A percentile compares a stretch with the other conserved stretches of the same genome.
These are phyloP conservation scores for Pseudobourletiella spinata DNA, from an alignment of 1,140 invertebrate species.

Conservation along the genomic window DNA sequence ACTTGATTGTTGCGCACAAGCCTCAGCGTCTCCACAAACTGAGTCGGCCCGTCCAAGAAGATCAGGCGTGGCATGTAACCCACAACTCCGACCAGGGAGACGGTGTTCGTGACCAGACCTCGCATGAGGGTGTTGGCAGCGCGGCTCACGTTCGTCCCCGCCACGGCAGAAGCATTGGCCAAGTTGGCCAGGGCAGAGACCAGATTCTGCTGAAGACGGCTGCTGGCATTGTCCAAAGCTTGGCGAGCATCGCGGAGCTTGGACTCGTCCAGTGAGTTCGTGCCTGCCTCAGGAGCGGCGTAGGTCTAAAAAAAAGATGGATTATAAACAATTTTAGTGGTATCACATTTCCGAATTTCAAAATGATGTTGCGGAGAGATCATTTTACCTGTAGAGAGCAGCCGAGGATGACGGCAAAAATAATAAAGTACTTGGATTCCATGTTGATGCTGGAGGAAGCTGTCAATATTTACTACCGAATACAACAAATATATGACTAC, in stretches of 20 bases:
- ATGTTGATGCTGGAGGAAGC: conserved; percentile 2
- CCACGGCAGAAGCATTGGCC: conserved; percentile 31
- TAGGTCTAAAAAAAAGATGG: conserved; percentile 2
- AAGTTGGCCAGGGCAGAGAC: conserved; percentile 20
- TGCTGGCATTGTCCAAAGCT: conserved; percentile 26
- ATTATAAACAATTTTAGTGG: not conserved
- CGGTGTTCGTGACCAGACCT: conserved; percentile 32
- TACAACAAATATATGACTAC: too few species aligned
- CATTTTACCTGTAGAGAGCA: conserved; percentile 24
- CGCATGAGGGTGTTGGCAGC: conserved; percentile 31
- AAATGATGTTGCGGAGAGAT: not conserved
- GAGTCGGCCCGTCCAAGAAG: conserved; percentile 35
- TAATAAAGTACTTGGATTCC: conserved; percentile 23
- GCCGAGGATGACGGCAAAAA: conserved; percentile 25
- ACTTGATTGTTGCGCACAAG: conserved; percentile 32
- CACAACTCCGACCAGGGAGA: conserved; percentile 22
- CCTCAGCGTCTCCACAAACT: conserved; percentile 34
- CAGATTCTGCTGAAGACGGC: conserved; percentile 27
- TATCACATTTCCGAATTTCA: not conserved
- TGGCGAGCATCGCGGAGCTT: conserved; percentile 32
- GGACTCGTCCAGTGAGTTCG: conserved; percentile 16
- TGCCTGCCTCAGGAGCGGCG: not conserved
- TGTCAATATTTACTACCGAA: too few species aligned
- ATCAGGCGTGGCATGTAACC: conserved; percentile 34
- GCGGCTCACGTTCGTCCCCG: conserved; percentile 27